A percentile compares a stretch with the other conserved stretches of the same genome.
Conservation (phyloP, 2,888 invertebrate species). For the Scaptomyza parva region DNA sequence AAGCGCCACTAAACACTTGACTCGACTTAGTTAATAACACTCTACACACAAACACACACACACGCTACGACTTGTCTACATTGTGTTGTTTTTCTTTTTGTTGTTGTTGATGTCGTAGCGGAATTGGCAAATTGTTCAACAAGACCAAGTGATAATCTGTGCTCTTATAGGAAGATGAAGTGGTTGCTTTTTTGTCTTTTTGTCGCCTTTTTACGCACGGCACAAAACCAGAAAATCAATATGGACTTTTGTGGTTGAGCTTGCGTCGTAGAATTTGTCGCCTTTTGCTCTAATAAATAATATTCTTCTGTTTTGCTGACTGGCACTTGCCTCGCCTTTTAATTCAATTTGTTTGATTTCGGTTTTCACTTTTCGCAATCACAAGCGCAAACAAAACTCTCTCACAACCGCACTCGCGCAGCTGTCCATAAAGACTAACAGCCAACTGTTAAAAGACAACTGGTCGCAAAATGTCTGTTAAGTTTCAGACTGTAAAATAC, state of each 20-base stretch:
- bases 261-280: constrained; percentile 16
- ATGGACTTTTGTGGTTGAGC: constrained; percentile 34
- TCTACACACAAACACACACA: constrained; percentile 22
- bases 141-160: constrained; percentile 48
- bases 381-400: constrained; percentile 18
- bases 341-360: constrained; percentile 49
- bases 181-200: constrained; percentile 48
- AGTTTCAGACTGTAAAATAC: constrained; percentile 17
- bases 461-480: constrained; percentile 7
- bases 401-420: constrained; percentile 54
- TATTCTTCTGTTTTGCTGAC: constrained; percentile 30
- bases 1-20: constrained; percentile 34
- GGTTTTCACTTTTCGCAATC: constrained; percentile 38
- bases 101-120: constrained; percentile 29
- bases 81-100: constrained; percentile 31
- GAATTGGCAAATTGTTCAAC: constrained; percentile 47
- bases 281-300: constrained; percentile 34
- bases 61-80: constrained; percentile 23
- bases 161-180: constrained; percentile 42
- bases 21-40: constrained; percentile 41
- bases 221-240: constrained; percentile 68
- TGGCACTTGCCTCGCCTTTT: constrained; percentile 43
- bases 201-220: constrained; percentile 34
- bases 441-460: constrained; percentile 48
- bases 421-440: constrained; percentile 61